Evolutionary conservation across 2,113 vertebrate genomes (phyloP).

Genomic region (Hemibates koningsi): DNA sequence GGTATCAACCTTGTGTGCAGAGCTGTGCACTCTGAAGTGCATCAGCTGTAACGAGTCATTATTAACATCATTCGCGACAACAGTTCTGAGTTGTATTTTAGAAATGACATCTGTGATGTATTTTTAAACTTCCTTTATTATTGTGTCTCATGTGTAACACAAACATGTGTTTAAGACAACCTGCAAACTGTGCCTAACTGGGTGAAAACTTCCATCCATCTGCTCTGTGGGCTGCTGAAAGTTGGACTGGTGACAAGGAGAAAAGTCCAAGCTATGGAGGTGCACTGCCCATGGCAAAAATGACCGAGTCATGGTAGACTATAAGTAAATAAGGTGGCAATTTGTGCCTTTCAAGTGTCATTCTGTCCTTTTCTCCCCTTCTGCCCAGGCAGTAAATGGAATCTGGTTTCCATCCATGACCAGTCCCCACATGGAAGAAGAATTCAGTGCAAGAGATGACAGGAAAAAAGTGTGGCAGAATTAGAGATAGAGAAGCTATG

Average conservation of each 20-base stretch:
- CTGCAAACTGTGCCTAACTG: background rate
- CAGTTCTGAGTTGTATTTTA: background rate
- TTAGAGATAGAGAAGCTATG: constrained; percentile 38
- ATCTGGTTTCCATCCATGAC: constrained; percentile 31
- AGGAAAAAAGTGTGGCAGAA: constrained; percentile 32
- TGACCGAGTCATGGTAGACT: background rate
- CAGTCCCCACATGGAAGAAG: constrained; percentile 13
- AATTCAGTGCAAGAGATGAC: background rate
- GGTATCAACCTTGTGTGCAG: background rate
- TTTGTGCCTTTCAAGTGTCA: background rate
- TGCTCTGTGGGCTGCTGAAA: background rate
- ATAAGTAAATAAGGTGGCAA: background rate
- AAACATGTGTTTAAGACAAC: background rate
- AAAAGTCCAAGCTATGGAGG: background rate
- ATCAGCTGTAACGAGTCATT: background rate
- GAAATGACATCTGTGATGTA: background rate
- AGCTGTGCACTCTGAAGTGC: background rate
- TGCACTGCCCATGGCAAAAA: background rate
- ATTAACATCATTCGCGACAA: background rate
- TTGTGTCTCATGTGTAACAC: background rate
- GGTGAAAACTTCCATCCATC: background rate
- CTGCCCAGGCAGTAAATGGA: background rate
- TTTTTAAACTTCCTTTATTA: background rate
- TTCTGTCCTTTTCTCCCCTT: background rate
- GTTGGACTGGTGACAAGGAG: background rate